Evolutionary conservation across 2,888 invertebrate genomes (phyloP), one percentile per base, ranked within the genome.

Genomic region (Lithodes maja): DNA sequence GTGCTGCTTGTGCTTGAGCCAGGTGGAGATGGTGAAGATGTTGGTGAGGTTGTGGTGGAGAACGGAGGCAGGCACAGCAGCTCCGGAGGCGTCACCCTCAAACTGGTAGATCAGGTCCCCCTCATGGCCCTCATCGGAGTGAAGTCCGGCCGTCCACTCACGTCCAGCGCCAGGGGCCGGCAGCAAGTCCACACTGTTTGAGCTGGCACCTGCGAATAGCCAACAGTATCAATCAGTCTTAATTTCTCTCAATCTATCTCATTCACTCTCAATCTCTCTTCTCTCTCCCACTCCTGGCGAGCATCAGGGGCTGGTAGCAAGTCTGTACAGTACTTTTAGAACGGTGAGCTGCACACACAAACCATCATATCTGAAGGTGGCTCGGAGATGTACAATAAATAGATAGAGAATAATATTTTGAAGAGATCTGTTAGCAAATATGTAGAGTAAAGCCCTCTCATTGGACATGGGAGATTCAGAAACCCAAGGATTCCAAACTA

Each of bases 1-100:
- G 75, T 96, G 95, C 15, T 96, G 96, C 75, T 97, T 97, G 94
- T 99, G 99, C 83, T 98, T 96, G 95, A 99, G 97, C 97, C 99
- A 99, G 9, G 98, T 98, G 77, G 97, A 96, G 93, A 99, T 95
- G 89, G 97, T 97, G 95, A 99, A 99, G 86, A 96, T 96, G 91
- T 96, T 95, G 9, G 96, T 95, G 75, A 99, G 95, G 69, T 95
- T 95, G 93, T 97, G 97, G 91, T 97, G 95, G 85, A 98, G 94
- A 3, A 97, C 95, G 3, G 95, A 94, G 92, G 96, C 95, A 0
- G 98, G 98, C 17, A 98, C 96, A 55, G 97, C 96, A 0, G 97
- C 97, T 0, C 98, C 98, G 0, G 97, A 97, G 86, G 96, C 96
- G 74, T 95, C 95, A 17, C 99, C 99, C 94, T 99, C 99, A 94